A percentile compares a stretch with the other conserved stretches of the same genome.
These are phyloP conservation scores for Zophobas morio DNA, from an alignment of 1,140 invertebrate genomes.

Conservation along the genomic window DNA sequence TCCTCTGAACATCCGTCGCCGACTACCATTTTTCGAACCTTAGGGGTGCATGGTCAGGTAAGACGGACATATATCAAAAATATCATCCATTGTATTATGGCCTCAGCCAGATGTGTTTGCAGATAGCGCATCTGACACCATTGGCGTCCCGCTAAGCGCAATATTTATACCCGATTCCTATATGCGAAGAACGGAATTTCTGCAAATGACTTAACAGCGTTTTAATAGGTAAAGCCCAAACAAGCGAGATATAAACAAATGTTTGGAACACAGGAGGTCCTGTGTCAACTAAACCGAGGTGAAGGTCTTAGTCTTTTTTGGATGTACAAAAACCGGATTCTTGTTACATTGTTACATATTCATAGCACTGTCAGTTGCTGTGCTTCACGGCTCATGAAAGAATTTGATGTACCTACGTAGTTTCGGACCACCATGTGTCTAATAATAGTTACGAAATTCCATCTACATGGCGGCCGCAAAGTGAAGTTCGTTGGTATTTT, in stretches of 20 bases:
- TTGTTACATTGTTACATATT: conserved; percentile 60
- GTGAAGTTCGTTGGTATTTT: neutral
- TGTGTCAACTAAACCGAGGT: conserved; percentile 49
- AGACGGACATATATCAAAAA: conserved; percentile 52
- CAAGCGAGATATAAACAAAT: conserved; percentile 47
- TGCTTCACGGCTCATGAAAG: conserved; percentile 45
- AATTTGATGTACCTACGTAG: conserved; percentile 20
- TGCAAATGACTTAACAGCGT: conserved; percentile 49
- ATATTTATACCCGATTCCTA: conserved; percentile 50
- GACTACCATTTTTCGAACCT: conserved; percentile 29
- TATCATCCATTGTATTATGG: conserved; percentile 50
- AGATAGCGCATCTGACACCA: conserved; percentile 53
- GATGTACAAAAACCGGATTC: conserved; percentile 54
- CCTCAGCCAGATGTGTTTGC: conserved; percentile 44
- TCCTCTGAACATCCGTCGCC: too few relatives aligned
- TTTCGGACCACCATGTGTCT: conserved; percentile 23
- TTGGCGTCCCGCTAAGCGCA: conserved; percentile 51
- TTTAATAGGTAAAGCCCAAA: conserved; percentile 43
- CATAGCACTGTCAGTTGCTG: conserved; percentile 52
- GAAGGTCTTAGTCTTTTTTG: conserved; percentile 57
- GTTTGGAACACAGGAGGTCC: conserved; percentile 48
- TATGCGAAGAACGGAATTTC: conserved; percentile 44
- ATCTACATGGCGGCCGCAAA: conserved; percentile 7
- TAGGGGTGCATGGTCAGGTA: conserved; percentile 53
- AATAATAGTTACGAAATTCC: conserved; percentile 7